These are phyloP conservation scores for Sus cebifrons DNA, from an alignment of 2,797 vertebrate genomes.

Conservation along the genomic window DNA sequence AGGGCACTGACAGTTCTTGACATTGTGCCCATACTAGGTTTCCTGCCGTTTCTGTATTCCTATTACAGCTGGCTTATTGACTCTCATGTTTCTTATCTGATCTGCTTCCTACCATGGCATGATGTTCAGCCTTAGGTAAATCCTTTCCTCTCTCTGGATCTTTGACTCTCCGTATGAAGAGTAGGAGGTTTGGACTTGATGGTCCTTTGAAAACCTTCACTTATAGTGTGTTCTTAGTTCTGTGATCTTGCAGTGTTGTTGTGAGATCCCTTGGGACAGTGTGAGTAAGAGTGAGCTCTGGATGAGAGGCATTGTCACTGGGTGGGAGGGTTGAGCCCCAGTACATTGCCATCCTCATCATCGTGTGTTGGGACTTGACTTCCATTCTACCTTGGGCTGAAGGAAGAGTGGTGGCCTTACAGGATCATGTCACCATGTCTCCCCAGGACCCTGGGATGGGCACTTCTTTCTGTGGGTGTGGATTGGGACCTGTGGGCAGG, in stretches of 20 bases:
- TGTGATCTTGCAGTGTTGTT: not conserved
- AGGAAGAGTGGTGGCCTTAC: not conserved
- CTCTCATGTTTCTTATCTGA: not conserved
- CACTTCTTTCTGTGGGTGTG: not conserved
- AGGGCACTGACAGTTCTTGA: not conserved
- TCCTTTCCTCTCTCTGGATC: not conserved
- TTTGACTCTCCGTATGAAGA: not conserved
- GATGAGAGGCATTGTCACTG: not conserved
- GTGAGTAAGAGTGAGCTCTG: not conserved
- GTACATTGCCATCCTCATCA: not conserved
- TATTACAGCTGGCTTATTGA: not conserved
- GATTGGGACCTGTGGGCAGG: not conserved
- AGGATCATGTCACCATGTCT: fast-evolving
- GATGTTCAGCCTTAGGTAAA: not conserved
- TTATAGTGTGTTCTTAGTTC: not conserved
- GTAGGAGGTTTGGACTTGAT: not conserved
- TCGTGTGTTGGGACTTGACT: not conserved
- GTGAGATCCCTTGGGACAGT: not conserved
- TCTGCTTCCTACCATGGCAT: not conserved
- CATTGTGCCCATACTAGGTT: not conserved
- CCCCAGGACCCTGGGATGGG: not conserved
- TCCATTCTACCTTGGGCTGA: not conserved
- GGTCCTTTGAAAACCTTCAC: not conserved
- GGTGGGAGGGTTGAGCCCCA: not conserved
- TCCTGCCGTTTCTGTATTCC: not conserved